Evolutionary conservation across 2,113 vertebrate species (phyloP), one percentile per base, ranked within the genome.

Genomic region (Argyrosomus japonicus): DNA sequence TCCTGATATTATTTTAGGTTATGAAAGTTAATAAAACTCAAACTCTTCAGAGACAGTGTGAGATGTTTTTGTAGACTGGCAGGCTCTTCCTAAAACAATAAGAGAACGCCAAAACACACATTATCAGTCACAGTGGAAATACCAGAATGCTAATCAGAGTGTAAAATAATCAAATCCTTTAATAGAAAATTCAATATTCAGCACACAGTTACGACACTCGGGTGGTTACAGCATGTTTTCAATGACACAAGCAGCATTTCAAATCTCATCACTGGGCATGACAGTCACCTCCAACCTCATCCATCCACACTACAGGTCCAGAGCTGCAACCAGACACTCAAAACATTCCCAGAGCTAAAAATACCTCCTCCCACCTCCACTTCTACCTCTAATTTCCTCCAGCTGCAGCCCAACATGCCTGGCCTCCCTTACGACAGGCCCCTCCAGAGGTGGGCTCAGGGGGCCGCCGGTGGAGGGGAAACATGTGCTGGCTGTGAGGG

Each of bases 1-100:
- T 97, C 94, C 94, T 95, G 95, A 96, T 95, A 93, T 95, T 95
- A 96, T 96, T 94, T 93, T 97, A 96, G 95, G 94, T 95, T 97
- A 96, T 96, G 95, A 96, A 96, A 95, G 94, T 96, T 96, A 94
- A 94, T 95, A 95, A 95, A 86, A 85, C 63, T 83, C 75, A 78
- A 91, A 75, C 67, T 92, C 84, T 87, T 83, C 85, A 61, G 85
- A 94, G 81, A 82, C 45, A 25, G 76, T 1, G 76, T 87, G 76
- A 77, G 54, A 74, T 86, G 82, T 88, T 90, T 89, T 79, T 85
- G 40, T 51, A 75, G 48, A 62, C 29, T n/a, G 40, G n/a, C 50
- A 76, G 69, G 18, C 47, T 85, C 62, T 12, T 72, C 32, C 32
- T 73, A 60, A 68, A 89, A 32, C 27, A 77, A 51, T 48, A 82